Conservation (phyloP, 1,140 invertebrate species). For the Achatina immaculata region DNA sequence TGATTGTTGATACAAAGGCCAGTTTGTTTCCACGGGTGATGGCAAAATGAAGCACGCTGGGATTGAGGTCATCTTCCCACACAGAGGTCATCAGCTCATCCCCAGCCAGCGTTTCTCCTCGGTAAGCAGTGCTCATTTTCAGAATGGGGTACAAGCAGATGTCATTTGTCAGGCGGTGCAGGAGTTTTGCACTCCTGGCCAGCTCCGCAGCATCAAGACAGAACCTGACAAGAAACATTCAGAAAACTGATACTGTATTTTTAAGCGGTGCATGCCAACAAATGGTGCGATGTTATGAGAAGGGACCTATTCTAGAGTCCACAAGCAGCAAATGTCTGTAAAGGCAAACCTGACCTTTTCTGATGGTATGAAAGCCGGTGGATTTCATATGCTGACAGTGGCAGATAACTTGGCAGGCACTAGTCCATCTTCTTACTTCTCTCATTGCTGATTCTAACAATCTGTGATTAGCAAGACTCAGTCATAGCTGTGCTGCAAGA, state of each 20-base stretch:
- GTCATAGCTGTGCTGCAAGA: too few species aligned
- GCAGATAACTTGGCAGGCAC: too few species aligned
- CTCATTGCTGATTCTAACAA: too few species aligned
- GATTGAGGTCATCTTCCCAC: conserved; percentile 29
- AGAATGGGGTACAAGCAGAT: conserved; percentile 33
- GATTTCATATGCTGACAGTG: too few species aligned
- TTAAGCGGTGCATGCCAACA: not conserved
- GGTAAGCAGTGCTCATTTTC: conserved; percentile 24
- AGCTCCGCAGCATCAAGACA: conserved; percentile 29
- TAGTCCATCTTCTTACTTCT: too few species aligned
- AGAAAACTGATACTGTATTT: conserved; percentile 5
- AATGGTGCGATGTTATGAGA: too few species aligned
- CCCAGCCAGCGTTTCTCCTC: conserved; percentile 11
- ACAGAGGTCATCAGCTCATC: conserved; percentile 29
- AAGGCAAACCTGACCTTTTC: too few species aligned
- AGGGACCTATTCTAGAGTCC: too few species aligned
- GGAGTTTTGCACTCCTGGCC: not conserved
- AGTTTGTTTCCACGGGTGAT: conserved; percentile 6
- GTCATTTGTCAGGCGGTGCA: conserved; percentile 13
- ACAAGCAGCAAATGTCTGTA: too few species aligned
- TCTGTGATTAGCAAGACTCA: too few species aligned
- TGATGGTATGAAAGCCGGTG: too few species aligned
- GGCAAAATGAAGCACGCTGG: conserved; percentile 19
- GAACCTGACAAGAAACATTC: conserved; percentile 10
- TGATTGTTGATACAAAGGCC: conserved; percentile 1